A percentile compares a stretch with the other conserved stretches of the same genome.
phyloP scores from a whole-genome alignment of 1,140 invertebrate species.

The Sycobia sp. region DNA sequence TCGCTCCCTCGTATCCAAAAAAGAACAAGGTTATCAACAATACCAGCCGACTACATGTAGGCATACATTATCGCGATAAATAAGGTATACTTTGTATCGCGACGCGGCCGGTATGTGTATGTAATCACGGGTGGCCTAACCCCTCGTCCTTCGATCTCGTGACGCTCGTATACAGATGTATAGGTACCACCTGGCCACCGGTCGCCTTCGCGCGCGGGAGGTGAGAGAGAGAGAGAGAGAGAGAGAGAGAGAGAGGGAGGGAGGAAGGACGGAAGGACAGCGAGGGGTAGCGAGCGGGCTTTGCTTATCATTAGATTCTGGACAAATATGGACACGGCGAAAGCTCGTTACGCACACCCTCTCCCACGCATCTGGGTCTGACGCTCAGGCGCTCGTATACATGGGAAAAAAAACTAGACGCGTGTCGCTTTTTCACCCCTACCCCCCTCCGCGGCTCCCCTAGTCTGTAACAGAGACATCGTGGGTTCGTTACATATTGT shows the following conservation, averaged over 20 bases:
- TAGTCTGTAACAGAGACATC: no score
- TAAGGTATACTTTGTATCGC: no score
- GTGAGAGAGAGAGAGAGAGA: neutral
- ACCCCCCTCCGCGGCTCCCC: no score
- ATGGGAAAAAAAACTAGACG: neutral
- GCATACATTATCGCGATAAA: no score
- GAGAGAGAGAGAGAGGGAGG: neutral
- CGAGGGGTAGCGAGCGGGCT: neutral
- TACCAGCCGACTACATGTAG: no score
- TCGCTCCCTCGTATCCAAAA: no score
- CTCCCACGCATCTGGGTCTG: neutral
- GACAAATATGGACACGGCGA: conserved; percentile 6
- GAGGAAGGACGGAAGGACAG: neutral
- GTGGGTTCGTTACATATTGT: no score
- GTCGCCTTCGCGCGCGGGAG: conserved; percentile 21
- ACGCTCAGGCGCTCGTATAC: neutral
- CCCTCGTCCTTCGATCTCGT: conserved; percentile 9
- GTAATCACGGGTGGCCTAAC: no score
- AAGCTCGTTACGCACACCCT: conserved; percentile 14
- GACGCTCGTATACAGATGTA: no score
- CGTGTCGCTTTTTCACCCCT: neutral
- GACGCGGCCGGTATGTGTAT: no score
- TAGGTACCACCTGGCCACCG: conserved; percentile 27
- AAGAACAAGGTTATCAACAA: no score
- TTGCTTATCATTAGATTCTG: conserved; percentile 26